Evolutionary conservation across 2,797 vertebrate species (phyloP), one percentile per base, ranked within the genome.

Genomic region (Crypturellus tataupa): DNA sequence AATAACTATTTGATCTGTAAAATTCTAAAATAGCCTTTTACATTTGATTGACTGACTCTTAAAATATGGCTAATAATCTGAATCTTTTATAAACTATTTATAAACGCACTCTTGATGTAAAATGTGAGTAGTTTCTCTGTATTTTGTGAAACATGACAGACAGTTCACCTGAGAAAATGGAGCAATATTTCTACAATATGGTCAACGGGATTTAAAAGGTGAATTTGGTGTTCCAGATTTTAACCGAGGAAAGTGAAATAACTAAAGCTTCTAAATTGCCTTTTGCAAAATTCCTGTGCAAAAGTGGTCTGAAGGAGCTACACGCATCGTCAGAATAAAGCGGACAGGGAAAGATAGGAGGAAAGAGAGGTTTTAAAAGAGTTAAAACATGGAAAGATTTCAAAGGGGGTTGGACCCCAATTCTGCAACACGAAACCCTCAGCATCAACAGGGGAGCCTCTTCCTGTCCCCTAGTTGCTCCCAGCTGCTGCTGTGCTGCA

Each of bases 71-170:
- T 95, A 96, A 92, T 89, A 58, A 37, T 80, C 84, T 95, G 93
- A 95, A 95, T 92, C 86, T 79, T 95, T 93, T 96, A 68, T 87
- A 93, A 95, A 90, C 68, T 95, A 71, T 94, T 94, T 92, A 84
- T 89, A 92, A 95, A 90, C 89, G 81, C 53, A 71, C 58, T 42
- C 81, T 90, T 92, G 88, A 94, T 69, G 55, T 93, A 87, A 75
- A 85, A 20, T 86, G 75, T 71, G 58, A 62, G 62, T 80, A 35
- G 53, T 85, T 89, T 89, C 78, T 87, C 71, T 77, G 53, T 78
- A 47, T 78, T 95, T 93, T 82, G 78, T 85, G 44, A 88, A 96
- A 96, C 68, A 49, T 73, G 51, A 80, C 90, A 90, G 51, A 80
- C 88, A 90, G 76, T 93, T 93, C 79, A 80, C 2, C 59, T 75